phyloP scores from a whole-genome alignment of 2,888 invertebrate species.

The Osmoderma eremita region DNA sequence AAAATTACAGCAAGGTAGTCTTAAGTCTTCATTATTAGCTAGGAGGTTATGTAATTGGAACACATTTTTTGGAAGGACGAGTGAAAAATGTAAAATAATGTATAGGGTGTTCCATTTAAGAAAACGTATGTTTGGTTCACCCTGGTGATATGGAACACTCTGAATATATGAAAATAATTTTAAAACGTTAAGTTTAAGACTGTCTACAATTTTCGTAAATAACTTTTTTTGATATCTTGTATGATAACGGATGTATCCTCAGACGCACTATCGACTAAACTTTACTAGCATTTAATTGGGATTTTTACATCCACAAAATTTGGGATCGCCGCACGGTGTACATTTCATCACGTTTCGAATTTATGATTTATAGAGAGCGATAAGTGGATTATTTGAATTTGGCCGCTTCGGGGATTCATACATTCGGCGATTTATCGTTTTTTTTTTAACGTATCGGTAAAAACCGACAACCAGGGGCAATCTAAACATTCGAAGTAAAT shows the following conservation, averaged over 20 bases:
- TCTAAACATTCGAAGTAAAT: conserved; percentile 8
- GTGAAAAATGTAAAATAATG: too few relatives aligned
- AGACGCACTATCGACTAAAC: conserved; percentile 20
- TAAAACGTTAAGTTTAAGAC: too few relatives aligned
- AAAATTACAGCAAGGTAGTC: too few relatives aligned
- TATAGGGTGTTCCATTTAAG: too few relatives aligned
- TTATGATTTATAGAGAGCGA: conserved; percentile 36
- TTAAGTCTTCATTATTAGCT: too few relatives aligned
- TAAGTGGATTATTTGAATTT: conserved; percentile 34
- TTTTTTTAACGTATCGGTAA: background rate
- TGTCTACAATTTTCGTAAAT: too few relatives aligned
- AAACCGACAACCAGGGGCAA: background rate
- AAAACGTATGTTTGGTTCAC: too few relatives aligned
- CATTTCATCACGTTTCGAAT: conserved; percentile 30
- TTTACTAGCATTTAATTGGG: conserved; percentile 33
- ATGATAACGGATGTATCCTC: too few relatives aligned
- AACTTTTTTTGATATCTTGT: too few relatives aligned
- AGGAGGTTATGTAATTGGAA: conserved; percentile 1
- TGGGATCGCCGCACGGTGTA: background rate
- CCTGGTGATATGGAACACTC: too few relatives aligned
- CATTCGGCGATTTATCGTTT: conserved; percentile 7
- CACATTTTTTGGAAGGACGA: too few relatives aligned
- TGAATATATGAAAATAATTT: too few relatives aligned
- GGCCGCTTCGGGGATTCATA: conserved; percentile 1
- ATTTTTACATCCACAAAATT: conserved; percentile 14